Percentiles rank a stretch among this genome's conserved stretches.
phyloP scores from a whole-genome alignment of 2,113 vertebrate species.

The Grammomys dolichurus region DNA sequence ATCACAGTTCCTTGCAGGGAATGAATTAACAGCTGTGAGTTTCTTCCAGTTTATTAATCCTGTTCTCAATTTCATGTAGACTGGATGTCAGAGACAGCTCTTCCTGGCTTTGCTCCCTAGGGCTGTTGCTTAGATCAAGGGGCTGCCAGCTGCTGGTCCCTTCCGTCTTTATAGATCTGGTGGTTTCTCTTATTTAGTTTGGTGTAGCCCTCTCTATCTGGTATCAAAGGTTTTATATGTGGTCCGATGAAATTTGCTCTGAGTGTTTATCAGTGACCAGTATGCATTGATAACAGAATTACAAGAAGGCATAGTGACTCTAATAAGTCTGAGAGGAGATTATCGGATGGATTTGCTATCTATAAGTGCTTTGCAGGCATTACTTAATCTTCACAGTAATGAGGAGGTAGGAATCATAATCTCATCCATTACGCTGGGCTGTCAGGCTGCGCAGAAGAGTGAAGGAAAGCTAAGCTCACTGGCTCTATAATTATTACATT shows the following conservation, averaged over 20 bases:
- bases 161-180: neutral
- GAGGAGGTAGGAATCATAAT: neutral
- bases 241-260: neutral
- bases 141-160: neutral
- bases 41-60: conserved; percentile 68
- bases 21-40: conserved; percentile 58
- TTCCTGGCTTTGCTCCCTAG: neutral
- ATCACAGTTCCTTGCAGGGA: conserved; percentile 38
- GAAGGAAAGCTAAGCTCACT: neutral
- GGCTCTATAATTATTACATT: neutral
- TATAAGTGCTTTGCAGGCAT: neutral
- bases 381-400: neutral
- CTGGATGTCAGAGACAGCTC: conserved; percentile 47
- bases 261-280: conserved; percentile 6
- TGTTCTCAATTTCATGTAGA: conserved; percentile 34
- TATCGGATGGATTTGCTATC: neutral
- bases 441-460: neutral
- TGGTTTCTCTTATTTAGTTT: neutral
- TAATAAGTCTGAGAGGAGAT: neutral
- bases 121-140: neutral
- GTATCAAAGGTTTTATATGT: neutral
- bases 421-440: neutral
- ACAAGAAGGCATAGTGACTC: neutral
- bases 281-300: conserved; percentile 4
- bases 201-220: neutral